Percentiles rank a stretch among this genome's conserved stretches.
These are phyloP conservation scores for Danio kyathit DNA, from an alignment of 2,797 vertebrate species.

Conservation along the genomic window DNA sequence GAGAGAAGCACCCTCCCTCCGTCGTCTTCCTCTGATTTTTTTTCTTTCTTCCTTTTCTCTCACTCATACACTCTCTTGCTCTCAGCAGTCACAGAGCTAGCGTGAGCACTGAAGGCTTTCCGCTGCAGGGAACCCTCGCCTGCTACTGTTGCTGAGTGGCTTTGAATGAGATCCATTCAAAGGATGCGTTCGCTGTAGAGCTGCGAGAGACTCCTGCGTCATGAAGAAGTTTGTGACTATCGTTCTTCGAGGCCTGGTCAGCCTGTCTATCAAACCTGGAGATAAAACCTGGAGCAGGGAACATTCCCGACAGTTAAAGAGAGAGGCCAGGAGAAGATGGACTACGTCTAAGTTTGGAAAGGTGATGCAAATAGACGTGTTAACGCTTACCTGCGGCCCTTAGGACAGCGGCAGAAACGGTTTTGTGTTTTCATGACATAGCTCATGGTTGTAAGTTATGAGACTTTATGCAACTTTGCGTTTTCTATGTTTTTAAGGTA, in stretches of 20 bases:
- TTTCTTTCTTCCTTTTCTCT: conserved; percentile 27
- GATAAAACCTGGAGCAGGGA: conserved; percentile 80
- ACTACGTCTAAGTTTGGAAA: conserved; percentile 71
- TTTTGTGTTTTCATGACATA: not conserved
- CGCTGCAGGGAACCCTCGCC: conserved; percentile 55
- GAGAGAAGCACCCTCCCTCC: conserved; percentile 56
- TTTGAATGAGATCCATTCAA: conserved; percentile 16
- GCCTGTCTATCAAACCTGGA: conserved; percentile 76
- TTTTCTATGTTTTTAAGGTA: not conserved
- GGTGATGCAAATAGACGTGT: conserved; percentile 68
- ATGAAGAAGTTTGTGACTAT: conserved; percentile 89
- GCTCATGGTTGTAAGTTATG: not conserved
- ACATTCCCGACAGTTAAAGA: conserved; percentile 72
- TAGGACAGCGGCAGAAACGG: not conserved
- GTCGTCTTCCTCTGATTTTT: conserved; percentile 43
- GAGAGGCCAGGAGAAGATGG: conserved; percentile 74
- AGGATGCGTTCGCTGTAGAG: conserved; percentile 9
- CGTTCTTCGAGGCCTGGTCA: conserved; percentile 84
- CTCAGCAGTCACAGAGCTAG: conserved; percentile 56
- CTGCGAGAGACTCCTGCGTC: conserved; percentile 16
- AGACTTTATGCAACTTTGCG: not conserved
- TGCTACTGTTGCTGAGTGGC: conserved; percentile 49
- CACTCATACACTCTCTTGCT: conserved; percentile 47
- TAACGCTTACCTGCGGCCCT: conserved; percentile 1
- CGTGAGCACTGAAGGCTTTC: conserved; percentile 55